These are phyloP conservation scores for Pediacus dermestoides DNA, from an alignment of 2,888 invertebrate genomes.

Conservation along the genomic window DNA sequence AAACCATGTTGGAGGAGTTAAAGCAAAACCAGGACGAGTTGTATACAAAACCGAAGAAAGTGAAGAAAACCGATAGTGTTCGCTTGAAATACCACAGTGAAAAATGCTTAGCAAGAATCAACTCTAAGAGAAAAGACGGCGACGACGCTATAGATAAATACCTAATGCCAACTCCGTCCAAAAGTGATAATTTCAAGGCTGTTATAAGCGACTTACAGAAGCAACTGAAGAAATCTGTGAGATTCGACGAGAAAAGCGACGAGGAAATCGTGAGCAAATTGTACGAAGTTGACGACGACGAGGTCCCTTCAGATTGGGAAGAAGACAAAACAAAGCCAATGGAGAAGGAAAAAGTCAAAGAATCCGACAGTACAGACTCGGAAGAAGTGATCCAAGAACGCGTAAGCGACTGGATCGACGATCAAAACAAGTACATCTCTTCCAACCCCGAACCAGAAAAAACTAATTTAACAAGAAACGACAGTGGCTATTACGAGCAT, in stretches of 20 bases:
- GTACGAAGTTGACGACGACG: constrained; percentile 15
- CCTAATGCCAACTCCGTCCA: constrained; percentile 34
- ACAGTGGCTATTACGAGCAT: constrained; percentile 45
- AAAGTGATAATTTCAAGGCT: constrained; percentile 31
- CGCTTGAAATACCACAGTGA: constrained; percentile 46
- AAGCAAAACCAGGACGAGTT: constrained; percentile 33
- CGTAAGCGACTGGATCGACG: constrained; percentile 45
- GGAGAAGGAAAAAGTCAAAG: constrained; percentile 18
- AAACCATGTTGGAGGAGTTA: constrained; percentile 41
- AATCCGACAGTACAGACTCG: constrained; percentile 23
- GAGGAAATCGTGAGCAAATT: constrained; percentile 29
- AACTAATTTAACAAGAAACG: constrained; percentile 35
- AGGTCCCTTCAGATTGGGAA: constrained; percentile 16
- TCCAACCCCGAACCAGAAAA: constrained; percentile 11
- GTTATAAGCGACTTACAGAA: constrained; percentile 41
- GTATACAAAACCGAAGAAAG: constrained; percentile 28
- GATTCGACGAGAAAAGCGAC: constrained; percentile 42
- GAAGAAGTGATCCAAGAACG: constrained; percentile 31
- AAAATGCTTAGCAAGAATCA: constrained; percentile 43
- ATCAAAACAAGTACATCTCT: constrained; percentile 42
- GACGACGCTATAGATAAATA: constrained; percentile 33
- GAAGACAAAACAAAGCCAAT: constrained; percentile 20
- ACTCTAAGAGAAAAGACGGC: constrained; percentile 36
- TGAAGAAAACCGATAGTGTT: constrained; percentile 32
- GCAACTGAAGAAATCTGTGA: constrained; percentile 44